These are phyloP conservation scores for Lithobates sylvaticus DNA, from an alignment of 2,797 vertebrate species.

Conservation along the genomic window DNA sequence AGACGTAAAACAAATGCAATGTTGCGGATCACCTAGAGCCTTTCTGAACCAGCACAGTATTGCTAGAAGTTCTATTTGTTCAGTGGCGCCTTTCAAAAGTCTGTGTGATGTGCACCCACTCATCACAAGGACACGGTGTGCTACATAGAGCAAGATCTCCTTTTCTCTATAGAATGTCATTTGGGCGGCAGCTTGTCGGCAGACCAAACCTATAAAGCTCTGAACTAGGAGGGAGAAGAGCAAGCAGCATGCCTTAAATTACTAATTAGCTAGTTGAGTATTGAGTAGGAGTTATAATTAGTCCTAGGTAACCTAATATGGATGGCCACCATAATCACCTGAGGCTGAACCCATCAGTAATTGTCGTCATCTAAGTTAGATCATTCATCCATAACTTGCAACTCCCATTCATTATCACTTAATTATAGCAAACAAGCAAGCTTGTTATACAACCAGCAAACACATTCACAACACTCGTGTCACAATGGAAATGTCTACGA, in stretches of 20 bases:
- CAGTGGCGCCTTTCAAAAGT: constrained; percentile 40
- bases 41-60: constrained; percentile 26
- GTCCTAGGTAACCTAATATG: constrained; percentile 58
- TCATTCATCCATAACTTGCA: constrained; percentile 55
- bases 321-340: constrained; percentile 53
- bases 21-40: constrained; percentile 20
- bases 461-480: constrained; percentile 48
- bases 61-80: constrained; percentile 41
- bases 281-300: constrained; percentile 55
- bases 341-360: constrained; percentile 57
- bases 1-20: neutral
- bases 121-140: constrained; percentile 6
- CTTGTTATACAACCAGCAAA: constrained; percentile 57
- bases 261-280: constrained; percentile 57
- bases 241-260: constrained; percentile 39
- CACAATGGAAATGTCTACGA: constrained; percentile 40
- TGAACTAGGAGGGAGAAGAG: constrained; percentile 7
- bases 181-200: constrained; percentile 17
- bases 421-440: constrained; percentile 61
- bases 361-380: constrained; percentile 59
- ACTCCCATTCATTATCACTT: constrained; percentile 63
- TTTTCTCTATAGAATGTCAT: constrained; percentile 36
- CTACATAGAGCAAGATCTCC: constrained; percentile 26
- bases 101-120: constrained; percentile 13
- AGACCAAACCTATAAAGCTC: constrained; percentile 9